These are phyloP conservation scores for Eurytoma adleriae DNA, from an alignment of 2,888 invertebrate species.

Conservation along the genomic window DNA sequence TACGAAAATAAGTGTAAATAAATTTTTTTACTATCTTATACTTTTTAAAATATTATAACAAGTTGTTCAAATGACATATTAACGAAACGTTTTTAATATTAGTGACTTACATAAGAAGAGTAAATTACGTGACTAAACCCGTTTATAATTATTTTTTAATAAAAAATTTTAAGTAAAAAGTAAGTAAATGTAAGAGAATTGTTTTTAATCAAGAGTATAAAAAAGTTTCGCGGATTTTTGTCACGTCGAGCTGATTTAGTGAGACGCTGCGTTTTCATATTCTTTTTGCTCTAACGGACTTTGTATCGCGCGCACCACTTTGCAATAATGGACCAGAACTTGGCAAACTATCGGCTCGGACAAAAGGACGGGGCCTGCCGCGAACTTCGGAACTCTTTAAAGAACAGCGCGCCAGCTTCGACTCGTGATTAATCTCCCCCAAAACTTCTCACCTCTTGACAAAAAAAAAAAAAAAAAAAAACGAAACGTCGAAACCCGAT, in stretches of 20 bases:
- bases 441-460: not conserved
- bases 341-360: slow-evolving; percentile 36
- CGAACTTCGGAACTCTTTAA: slow-evolving; percentile 34
- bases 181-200: not conserved
- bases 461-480: not conserved
- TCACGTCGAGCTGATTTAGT: slow-evolving; percentile 22
- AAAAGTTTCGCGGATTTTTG: slow-evolving; percentile 6
- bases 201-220: not conserved
- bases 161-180: no score
- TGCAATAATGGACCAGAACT: slow-evolving; percentile 49
- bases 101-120: no score
- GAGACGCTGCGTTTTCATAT: not conserved
- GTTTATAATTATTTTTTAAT: no score
- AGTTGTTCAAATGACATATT: no score
- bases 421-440: slow-evolving; percentile 34
- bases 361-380: slow-evolving; percentile 1
- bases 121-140: no score
- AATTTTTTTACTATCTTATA: no score
- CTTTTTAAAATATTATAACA: no score
- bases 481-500: not conserved
- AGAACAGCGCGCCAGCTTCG: slow-evolving; percentile 4
- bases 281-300: slow-evolving; percentile 22
- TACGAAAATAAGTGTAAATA: no score
- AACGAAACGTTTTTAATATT: no score
- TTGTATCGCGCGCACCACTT: slow-evolving; percentile 35